Evolutionary conservation across 2,113 vertebrate species (phyloP), one percentile per base, ranked within the genome.

Genomic region (Morone saxatilis): DNA sequence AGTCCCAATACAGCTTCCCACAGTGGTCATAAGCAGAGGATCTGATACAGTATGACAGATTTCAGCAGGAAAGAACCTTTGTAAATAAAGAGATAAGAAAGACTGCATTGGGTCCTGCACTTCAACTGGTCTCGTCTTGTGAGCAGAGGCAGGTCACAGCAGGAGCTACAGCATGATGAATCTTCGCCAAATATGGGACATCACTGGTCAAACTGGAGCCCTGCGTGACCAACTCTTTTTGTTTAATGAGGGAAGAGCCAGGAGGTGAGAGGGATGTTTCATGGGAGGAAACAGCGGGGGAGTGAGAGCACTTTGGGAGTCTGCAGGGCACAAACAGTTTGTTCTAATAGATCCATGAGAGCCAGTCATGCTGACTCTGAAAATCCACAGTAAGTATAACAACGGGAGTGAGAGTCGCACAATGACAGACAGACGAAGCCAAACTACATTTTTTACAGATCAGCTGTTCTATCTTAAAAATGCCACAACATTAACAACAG

Each of bases 391-490:
- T 56, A 63, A 74, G 19, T 41, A 57, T 45, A 45, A 65, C 19
- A 84, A 82, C 40, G 2, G 60, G 63, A 48, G 48, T 11, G 20
- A 80, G 72, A 82, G 60, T 9, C 25, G 25, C 20, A 38, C 54
- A 56, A 36, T 36, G 68, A 65, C 17, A 22, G 51, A 45, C 38
- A 54, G 68, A 69, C 41, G 20, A 59, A 81, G 75, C 53, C 62
- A 78, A 88, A 88, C 65, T 48, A 63, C 57, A 61, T 74, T 45
- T 20, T 77, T 31, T 31, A 78, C 78, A 81, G 67, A 92, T 90
- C 78, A 82, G 84, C 89, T 78, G 73, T 65, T 84, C 56, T 57
- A 86, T 89, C 83, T 86, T 16, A 40, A 89, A 73, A 91, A 87
- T 45, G 76, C 60, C 78, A 67, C 61, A 5, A 76, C 78, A 87